These are phyloP conservation scores for Glaucomys volans DNA, from an alignment of 2,113 vertebrate genomes.

Conservation along the genomic window DNA sequence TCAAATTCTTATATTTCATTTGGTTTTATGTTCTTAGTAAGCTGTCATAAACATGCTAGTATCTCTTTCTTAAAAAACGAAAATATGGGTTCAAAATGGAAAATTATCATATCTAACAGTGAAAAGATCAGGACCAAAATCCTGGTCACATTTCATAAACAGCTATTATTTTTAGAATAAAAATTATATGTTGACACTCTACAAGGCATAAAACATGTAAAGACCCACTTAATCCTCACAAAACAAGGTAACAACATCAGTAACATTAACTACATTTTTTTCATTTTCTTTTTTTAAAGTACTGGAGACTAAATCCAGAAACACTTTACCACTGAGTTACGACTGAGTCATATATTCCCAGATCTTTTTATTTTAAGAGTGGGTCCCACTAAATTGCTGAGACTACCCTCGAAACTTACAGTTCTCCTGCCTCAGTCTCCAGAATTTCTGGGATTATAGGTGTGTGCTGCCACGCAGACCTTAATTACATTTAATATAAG, in stretches of 20 bases:
- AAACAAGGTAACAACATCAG: neutral
- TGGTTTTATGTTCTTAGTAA: constrained; percentile 14
- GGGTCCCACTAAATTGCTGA: too few species aligned
- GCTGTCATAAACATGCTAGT: neutral
- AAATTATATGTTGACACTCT: neutral
- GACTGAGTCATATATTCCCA: too few species aligned
- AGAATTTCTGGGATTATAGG: too few species aligned
- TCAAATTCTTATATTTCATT: constrained; percentile 30
- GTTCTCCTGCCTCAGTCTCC: too few species aligned
- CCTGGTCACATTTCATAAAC: neutral
- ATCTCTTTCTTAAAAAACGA: neutral
- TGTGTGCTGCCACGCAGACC: too few species aligned
- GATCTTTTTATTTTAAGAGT: too few species aligned
- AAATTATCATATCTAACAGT: neutral
- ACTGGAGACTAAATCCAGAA: too few species aligned
- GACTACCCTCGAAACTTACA: too few species aligned
- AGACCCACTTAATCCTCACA: constrained; percentile 6
- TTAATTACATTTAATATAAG: neutral
- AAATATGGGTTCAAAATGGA: neutral
- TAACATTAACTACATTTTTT: neutral
- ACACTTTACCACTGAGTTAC: too few species aligned
- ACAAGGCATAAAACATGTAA: neutral
- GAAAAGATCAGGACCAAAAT: neutral
- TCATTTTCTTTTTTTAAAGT: too few species aligned
- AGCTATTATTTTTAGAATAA: constrained; percentile 25